These are phyloP conservation scores for Speoplatyrhinus poulsoni DNA, from an alignment of 2,113 vertebrate genomes.

Conservation along the genomic window DNA sequence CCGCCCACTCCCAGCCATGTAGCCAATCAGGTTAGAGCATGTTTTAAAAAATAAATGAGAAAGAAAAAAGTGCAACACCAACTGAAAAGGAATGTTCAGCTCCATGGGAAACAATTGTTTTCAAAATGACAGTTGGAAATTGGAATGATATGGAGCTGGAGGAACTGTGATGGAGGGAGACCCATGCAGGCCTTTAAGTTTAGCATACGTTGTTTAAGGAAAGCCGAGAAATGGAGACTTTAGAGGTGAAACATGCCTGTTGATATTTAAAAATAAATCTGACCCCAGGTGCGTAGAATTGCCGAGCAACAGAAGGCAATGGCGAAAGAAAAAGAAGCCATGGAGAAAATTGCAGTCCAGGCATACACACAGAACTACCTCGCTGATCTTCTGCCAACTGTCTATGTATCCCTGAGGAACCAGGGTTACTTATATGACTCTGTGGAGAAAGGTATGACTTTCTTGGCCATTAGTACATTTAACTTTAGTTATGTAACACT, in stretches of 20 bases:
- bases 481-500: background rate
- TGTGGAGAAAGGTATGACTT: conserved; percentile 82
- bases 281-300: conserved; percentile 80
- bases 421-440: conserved; percentile 91
- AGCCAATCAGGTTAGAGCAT: too few species aligned
- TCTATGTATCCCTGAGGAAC: conserved; percentile 80
- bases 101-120: too few species aligned
- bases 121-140: too few species aligned
- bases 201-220: background rate
- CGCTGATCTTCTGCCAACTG: conserved; percentile 83
- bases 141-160: too few species aligned
- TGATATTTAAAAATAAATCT: background rate
- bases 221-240: too few species aligned
- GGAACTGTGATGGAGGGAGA: too few species aligned
- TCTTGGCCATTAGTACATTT: background rate
- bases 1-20: too few species aligned
- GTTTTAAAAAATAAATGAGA: too few species aligned
- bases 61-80: too few species aligned
- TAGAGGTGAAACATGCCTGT: background rate
- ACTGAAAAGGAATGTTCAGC: too few species aligned
- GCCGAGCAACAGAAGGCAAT: conserved; percentile 78
- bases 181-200: too few species aligned
- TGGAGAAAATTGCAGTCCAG: conserved; percentile 86
- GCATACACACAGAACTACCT: conserved; percentile 83
- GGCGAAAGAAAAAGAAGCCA: conserved; percentile 76